Base-by-base conservation (phyloP, 2,888 invertebrate species). In the Apoderus coryli region DNA sequence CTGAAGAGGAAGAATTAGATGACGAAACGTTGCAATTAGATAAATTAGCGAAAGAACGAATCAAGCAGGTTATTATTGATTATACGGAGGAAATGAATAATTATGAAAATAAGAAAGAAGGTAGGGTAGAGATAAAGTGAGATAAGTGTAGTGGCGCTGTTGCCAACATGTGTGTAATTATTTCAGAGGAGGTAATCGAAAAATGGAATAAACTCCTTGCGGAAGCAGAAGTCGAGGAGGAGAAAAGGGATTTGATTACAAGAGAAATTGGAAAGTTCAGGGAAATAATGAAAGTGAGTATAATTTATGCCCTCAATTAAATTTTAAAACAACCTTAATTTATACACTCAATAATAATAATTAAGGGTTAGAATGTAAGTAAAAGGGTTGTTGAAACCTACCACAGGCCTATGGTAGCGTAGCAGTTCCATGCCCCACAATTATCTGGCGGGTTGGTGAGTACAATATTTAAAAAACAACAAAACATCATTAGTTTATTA, bases 191-290 rank as follows among this genome's bases (percentile, higher is more conserved):
- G 55, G 71, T 69, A 35, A 65, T 69, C 35, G 68, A 69, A 32
- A 70, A 71, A 44, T 65, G 69, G 44, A 70, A 70, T 39, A 72
- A 72, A 48, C 70, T 72, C 35, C 62, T 85, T 16, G 81, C 82
- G 46, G 84, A 85, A 49, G 79, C 82, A 15, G 89, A 88, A 56
- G 76, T 93, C 37, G 95, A 95, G 54, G 93, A 93, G 60, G 93
- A 93, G 54, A 92, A 93, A 60, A 76, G 90, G 27, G 89, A 90
- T 60, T 72, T 95, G 46, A 96, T 96, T 46, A 89, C 88, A 51
- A 72, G 92, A 47, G 96, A 96, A 70, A 96, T 96, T 59, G 88
- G 88, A 48, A 90, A 89, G 63, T 96, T 96, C 64, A 75, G 95
- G 39, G 92, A 93, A 65, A 84, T 88, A 44, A 93, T 89, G 79